Conservation (phyloP, 2,113 vertebrate genomes). For the Okapia johnstoni region DNA sequence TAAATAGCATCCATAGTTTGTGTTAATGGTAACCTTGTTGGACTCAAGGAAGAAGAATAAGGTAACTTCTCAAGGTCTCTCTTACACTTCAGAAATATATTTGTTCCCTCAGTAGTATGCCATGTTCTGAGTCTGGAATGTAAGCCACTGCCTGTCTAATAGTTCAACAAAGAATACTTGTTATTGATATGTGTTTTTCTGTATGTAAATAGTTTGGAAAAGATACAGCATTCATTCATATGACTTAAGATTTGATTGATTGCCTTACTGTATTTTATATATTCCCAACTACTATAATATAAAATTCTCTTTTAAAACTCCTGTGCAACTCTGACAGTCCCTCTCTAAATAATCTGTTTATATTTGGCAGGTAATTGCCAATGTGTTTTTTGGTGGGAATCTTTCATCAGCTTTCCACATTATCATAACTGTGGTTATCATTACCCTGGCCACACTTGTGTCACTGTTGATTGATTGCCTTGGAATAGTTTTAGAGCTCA, state of each 20-base stretch:
- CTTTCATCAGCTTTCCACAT: conserved; percentile 85
- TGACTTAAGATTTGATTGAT: not conserved
- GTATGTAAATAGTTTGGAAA: not conserved
- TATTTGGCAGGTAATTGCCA: conserved; percentile 89
- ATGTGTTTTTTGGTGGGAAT: conserved; percentile 86
- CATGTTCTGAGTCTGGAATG: not conserved
- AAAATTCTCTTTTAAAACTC: not conserved
- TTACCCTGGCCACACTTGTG: conserved; percentile 82
- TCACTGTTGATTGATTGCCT: conserved; percentile 92
- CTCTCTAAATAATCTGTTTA: conserved; percentile 65
- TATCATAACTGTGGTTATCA: conserved; percentile 84
- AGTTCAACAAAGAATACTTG: not conserved
- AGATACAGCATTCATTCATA: not conserved
- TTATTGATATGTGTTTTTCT: not conserved
- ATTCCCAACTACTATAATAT: not conserved
- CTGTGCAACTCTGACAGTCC: not conserved
- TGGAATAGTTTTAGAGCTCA: conserved; percentile 92
- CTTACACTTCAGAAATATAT: not conserved
- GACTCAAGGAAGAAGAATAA: not conserved
- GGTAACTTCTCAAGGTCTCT: not conserved
- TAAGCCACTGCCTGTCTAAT: not conserved
- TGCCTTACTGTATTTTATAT: not conserved
- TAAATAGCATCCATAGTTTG: not conserved
- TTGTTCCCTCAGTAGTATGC: not conserved
- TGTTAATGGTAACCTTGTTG: not conserved